Evolutionary conservation across 2,113 vertebrate species (phyloP).

Genomic region (Daphoenositta chrysoptera): DNA sequence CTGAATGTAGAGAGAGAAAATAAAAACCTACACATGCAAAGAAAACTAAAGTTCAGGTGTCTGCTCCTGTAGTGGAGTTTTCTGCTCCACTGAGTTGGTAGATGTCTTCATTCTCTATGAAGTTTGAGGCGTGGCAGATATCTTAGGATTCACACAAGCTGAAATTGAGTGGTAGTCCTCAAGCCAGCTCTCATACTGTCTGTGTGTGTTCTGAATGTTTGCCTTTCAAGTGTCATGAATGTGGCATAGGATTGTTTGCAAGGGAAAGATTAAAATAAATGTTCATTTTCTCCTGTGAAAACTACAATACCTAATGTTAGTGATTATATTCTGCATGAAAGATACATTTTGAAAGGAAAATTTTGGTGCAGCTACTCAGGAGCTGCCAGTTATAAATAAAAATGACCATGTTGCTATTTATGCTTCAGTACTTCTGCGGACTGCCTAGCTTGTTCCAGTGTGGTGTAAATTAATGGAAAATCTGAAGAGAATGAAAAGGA

Average conservation of each 20-base stretch:
- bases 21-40: neutral
- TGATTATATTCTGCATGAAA: neutral
- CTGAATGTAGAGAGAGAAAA: neutral
- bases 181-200: neutral
- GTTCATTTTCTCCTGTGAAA: neutral
- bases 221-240: neutral
- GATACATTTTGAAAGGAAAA: neutral
- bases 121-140: rapidly evolving
- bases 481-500: neutral
- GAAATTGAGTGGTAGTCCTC: neutral
- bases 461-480: neutral
- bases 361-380: neutral
- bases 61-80: neutral
- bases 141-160: neutral
- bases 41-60: neutral
- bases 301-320: neutral
- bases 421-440: neutral
- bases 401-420: neutral
- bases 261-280: neutral
- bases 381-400: neutral
- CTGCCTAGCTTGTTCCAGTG: neutral
- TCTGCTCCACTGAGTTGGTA: neutral
- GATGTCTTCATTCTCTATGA: neutral
- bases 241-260: neutral
- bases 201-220: neutral